A percentile compares a stretch with the other conserved stretches of the same genome.
Conservation (phyloP, 2,113 vertebrate species). For the Gorsachius goisagi region DNA sequence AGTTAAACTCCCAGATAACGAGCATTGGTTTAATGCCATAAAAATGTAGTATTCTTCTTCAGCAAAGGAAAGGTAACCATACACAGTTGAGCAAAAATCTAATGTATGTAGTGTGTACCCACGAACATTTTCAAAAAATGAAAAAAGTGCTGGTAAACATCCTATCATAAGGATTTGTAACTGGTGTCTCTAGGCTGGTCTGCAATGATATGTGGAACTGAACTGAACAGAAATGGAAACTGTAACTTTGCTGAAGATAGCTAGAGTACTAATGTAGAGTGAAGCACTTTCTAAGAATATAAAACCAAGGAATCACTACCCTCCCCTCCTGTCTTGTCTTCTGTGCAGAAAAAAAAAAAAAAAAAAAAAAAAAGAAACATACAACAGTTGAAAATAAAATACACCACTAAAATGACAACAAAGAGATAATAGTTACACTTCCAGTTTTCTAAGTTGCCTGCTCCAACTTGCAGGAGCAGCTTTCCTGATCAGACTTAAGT, state of each 20-base stretch:
- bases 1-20: background rate
- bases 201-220: background rate
- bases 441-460: background rate
- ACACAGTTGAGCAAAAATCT: background rate
- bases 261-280: background rate
- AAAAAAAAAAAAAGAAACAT: background rate
- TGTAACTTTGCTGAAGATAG: background rate
- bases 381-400: background rate
- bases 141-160: background rate
- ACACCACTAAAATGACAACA: background rate
- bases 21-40: background rate
- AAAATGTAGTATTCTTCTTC: background rate
- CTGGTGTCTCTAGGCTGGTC: background rate
- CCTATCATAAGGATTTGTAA: background rate
- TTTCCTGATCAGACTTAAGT: background rate
- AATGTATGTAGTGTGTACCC: background rate
- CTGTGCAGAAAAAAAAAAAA: background rate
- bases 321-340: accelerated
- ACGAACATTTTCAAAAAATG: background rate
- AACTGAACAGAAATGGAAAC: background rate
- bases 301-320: background rate
- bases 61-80: background rate
- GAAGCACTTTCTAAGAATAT: background rate
- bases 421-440: background rate
- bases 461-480: background rate